phyloP scores from a whole-genome alignment of 2,888 invertebrate species.

The Harpagoxenus sublaevis region DNA sequence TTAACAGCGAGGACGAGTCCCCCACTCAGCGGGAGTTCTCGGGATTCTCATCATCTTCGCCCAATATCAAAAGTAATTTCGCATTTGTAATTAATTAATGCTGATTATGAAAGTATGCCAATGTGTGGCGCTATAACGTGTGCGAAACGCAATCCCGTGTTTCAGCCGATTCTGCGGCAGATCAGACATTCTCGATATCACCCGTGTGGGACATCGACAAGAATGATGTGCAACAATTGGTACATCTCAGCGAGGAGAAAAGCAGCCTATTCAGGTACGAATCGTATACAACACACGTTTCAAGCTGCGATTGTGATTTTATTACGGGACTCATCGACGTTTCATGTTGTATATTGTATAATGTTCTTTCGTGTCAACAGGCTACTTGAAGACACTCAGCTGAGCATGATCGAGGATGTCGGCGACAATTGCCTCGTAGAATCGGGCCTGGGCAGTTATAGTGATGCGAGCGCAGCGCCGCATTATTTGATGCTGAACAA shows the following conservation, averaged over 20 bases:
- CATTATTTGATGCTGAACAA: slow-evolving; percentile 87
- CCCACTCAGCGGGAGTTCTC: slow-evolving; percentile 62
- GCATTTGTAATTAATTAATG: slow-evolving; percentile 7
- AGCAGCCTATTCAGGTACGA: slow-evolving; percentile 75
- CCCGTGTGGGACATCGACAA: slow-evolving; percentile 80
- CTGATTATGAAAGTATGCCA: neutral
- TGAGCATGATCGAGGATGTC: slow-evolving; percentile 79
- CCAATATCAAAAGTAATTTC: slow-evolving; percentile 42
- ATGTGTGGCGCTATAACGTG: neutral
- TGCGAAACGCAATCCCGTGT: neutral
- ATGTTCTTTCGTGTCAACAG: slow-evolving; percentile 56
- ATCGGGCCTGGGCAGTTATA: slow-evolving; percentile 61
- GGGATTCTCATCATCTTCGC: slow-evolving; percentile 47
- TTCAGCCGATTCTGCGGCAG: slow-evolving; percentile 73
- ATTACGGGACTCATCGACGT: neutral
- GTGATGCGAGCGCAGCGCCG: slow-evolving; percentile 67
- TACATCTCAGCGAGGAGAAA: slow-evolving; percentile 79
- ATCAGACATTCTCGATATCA: slow-evolving; percentile 77
- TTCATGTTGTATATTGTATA: no score
- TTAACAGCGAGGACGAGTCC: slow-evolving; percentile 63
- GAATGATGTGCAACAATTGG: slow-evolving; percentile 78
- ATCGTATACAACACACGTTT: neutral
- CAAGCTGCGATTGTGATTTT: neutral
- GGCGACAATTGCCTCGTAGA: slow-evolving; percentile 79
- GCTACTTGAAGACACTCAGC: slow-evolving; percentile 77